Percentiles rank a stretch among this genome's conserved stretches.
These are phyloP conservation scores for Eleutherodactylus coqui DNA, from an alignment of 2,797 vertebrate genomes.

Conservation along the genomic window DNA sequence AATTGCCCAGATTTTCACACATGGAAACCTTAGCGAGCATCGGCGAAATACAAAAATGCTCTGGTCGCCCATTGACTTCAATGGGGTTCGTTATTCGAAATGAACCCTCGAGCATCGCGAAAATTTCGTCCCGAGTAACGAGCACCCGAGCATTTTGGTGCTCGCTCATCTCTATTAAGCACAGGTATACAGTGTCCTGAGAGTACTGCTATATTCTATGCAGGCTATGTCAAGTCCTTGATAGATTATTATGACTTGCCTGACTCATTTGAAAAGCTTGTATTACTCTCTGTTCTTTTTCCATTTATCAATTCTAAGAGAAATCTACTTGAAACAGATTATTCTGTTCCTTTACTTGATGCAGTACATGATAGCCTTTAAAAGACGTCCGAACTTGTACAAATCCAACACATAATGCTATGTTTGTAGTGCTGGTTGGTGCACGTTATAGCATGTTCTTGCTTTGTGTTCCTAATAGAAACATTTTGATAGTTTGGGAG, in stretches of 20 bases:
- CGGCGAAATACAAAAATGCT: no score
- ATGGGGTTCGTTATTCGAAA: no score
- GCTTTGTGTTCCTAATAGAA: neutral
- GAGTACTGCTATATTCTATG: neutral
- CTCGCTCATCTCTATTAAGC: no score
- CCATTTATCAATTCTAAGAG: neutral
- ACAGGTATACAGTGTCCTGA: no score
- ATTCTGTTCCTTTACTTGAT: neutral
- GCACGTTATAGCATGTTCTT: neutral
- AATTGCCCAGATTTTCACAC: no score
- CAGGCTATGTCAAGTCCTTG: conserved; percentile 9
- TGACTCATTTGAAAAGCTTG: conserved; percentile 12
- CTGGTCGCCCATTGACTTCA: no score
- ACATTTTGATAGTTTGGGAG: neutral
- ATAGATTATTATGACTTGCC: conserved; percentile 8
- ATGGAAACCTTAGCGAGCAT: no score
- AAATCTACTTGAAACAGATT: neutral
- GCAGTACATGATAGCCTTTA: neutral
- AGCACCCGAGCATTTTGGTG: no score
- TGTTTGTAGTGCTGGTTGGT: neutral
- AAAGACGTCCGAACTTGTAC: conserved; percentile 4
- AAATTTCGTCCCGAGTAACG: no score
- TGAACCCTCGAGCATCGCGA: no score
- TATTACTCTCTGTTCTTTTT: neutral
- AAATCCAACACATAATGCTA: neutral